These are phyloP conservation scores for Cylloceria caligata DNA, from an alignment of 2,888 invertebrate genomes.

Conservation along the genomic window DNA sequence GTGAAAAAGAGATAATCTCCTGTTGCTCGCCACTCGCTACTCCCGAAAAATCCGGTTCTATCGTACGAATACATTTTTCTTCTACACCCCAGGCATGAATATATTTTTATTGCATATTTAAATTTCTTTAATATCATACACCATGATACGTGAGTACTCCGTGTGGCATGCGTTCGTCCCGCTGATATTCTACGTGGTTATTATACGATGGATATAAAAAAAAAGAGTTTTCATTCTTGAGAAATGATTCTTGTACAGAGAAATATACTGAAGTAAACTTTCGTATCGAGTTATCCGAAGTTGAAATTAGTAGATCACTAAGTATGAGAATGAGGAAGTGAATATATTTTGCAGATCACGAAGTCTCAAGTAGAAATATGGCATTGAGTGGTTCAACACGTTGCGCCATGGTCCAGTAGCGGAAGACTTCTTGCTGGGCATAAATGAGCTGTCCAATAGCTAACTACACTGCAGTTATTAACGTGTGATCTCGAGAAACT, in stretches of 20 bases:
- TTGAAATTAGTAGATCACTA: constrained; percentile 47
- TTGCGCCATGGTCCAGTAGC: constrained; percentile 29
- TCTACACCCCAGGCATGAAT: constrained; percentile 58
- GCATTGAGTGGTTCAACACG: constrained; percentile 56
- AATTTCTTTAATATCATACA: constrained; percentile 60
- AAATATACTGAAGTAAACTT: not conserved
- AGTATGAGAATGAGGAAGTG: constrained; percentile 74
- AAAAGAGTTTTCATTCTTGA: not conserved
- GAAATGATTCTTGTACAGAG: not conserved
- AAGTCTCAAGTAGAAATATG: constrained; percentile 64
- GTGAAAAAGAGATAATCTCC: constrained; percentile 64
- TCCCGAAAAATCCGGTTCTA: constrained; percentile 58
- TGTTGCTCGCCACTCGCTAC: constrained; percentile 37
- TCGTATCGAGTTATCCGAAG: constrained; percentile 66
- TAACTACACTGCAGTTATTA: constrained; percentile 63
- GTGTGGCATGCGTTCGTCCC: constrained; percentile 51
- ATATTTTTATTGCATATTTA: constrained; percentile 60
- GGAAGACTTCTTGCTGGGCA: constrained; percentile 55
- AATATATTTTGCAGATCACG: constrained; percentile 69
- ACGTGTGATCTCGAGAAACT: constrained; percentile 35
- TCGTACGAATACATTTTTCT: constrained; percentile 44
- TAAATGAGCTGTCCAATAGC: constrained; percentile 69
- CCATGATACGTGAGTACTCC: constrained; percentile 46
- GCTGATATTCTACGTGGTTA: constrained; percentile 45
- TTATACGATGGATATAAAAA: constrained; percentile 41